Conservation (phyloP, 2,888 invertebrate species). For the Himalopsyche japonica region DNA sequence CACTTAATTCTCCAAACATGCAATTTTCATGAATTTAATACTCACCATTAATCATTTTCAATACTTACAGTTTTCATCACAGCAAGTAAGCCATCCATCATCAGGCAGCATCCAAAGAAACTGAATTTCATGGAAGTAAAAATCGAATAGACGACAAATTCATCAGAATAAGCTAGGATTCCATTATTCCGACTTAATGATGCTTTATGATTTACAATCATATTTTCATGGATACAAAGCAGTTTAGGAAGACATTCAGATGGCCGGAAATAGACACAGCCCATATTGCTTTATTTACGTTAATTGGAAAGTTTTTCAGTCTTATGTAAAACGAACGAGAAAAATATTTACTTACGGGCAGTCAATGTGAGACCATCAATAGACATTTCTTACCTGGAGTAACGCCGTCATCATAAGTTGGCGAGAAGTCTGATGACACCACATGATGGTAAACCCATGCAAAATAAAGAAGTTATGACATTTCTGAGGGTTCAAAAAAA, state of each 20-base stretch:
- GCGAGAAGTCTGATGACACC: not conserved
- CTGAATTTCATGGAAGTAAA: not conserved
- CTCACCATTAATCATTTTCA: not conserved
- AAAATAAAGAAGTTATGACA: conserved; percentile 29
- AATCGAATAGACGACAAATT: too few species aligned
- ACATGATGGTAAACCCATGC: conserved; percentile 17
- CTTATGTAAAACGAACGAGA: not conserved
- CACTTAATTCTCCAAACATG: too few species aligned
- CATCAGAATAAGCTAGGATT: too few species aligned
- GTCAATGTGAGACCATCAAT: not conserved
- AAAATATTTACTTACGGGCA: not conserved
- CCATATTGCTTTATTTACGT: not conserved
- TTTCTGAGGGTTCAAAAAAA: not conserved
- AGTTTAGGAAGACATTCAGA: too few species aligned
- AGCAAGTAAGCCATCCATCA: not conserved
- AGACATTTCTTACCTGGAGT: not conserved
- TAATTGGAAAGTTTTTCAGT: not conserved
- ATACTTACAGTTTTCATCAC: not conserved
- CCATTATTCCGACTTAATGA: too few species aligned
- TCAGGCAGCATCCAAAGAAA: not conserved
- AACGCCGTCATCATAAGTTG: not conserved
- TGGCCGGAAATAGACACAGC: too few species aligned
- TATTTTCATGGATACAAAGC: too few species aligned
- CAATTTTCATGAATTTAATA: not conserved
- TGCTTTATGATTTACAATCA: too few species aligned